phyloP scores from a whole-genome alignment of 2,797 vertebrate species.

The Kryptolebias ocellatus region DNA sequence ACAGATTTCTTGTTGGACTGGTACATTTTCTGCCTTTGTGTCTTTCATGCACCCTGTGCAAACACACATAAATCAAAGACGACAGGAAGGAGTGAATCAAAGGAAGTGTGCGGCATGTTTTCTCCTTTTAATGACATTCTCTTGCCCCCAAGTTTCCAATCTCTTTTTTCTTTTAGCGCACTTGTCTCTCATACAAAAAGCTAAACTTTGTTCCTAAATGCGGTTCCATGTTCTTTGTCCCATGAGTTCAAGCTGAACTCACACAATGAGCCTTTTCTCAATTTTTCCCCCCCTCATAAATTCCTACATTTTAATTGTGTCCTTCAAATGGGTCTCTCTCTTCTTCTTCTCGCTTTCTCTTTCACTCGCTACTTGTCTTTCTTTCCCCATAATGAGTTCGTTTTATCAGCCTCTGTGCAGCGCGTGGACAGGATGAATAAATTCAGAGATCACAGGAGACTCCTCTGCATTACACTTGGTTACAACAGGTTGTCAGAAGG shows the following conservation, averaged over 20 bases:
- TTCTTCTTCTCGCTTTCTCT: constrained; percentile 29
- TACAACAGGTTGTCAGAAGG: constrained; percentile 76
- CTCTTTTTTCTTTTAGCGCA: not conserved
- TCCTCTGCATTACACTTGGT: constrained; percentile 70
- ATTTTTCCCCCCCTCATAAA: constrained; percentile 33
- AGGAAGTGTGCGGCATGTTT: not conserved
- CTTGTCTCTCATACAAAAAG: not conserved
- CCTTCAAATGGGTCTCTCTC: constrained; percentile 49
- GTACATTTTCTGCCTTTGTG: constrained; percentile 2
- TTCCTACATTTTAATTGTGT: constrained; percentile 58
- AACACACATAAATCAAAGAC: constrained; percentile 3
- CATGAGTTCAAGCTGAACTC: constrained; percentile 3
- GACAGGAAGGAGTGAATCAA: constrained; percentile 16
- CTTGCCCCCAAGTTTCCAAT: not conserved
- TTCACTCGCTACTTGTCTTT: constrained; percentile 49
- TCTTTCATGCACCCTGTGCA: not conserved
- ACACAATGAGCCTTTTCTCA: constrained; percentile 14
- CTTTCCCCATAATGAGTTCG: constrained; percentile 60
- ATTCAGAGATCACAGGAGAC: constrained; percentile 73
- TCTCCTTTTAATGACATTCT: not conserved
- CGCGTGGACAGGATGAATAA: constrained; percentile 71
- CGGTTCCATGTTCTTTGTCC: constrained; percentile 6
- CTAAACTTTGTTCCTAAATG: constrained; percentile 12
- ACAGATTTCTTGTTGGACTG: constrained; percentile 18
- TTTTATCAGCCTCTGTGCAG: constrained; percentile 65